These are phyloP conservation scores for Chamaea fasciata DNA, from an alignment of 2,113 vertebrate genomes.

Conservation along the genomic window DNA sequence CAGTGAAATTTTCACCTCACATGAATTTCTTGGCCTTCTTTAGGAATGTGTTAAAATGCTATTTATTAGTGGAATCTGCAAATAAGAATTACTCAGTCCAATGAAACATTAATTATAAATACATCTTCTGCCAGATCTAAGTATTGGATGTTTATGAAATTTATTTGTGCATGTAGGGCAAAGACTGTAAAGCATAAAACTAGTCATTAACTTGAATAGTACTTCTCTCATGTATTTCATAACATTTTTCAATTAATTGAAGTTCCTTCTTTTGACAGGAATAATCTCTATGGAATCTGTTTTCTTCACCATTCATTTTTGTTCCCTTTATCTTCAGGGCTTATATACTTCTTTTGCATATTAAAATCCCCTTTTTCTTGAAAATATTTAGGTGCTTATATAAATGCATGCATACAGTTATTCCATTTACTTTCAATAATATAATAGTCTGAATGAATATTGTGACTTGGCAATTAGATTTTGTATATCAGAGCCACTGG, in stretches of 20 bases:
- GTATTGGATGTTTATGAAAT: neutral
- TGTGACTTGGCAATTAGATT: neutral
- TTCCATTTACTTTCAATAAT: neutral
- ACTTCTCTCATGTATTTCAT: neutral
- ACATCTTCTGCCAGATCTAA: neutral
- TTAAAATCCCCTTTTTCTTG: neutral
- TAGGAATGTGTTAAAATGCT: neutral
- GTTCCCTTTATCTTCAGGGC: neutral
- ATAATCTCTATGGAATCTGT: neutral
- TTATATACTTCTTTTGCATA: neutral
- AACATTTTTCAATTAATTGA: neutral
- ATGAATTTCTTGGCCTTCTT: neutral
- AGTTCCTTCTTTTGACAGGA: neutral
- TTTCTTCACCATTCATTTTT: neutral
- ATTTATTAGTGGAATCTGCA: neutral
- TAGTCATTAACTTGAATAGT: neutral
- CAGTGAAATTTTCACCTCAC: neutral
- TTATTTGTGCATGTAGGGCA: constrained; percentile 9
- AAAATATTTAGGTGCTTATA: neutral
- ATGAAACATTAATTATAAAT: constrained; percentile 39
- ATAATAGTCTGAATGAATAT: neutral
- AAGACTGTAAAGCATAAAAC: constrained; percentile 8
- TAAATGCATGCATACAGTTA: neutral
- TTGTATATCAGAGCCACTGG: neutral
- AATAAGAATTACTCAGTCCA: neutral